Conservation (phyloP, 2,113 vertebrate genomes). For the Pachypanchax playfairii region DNA sequence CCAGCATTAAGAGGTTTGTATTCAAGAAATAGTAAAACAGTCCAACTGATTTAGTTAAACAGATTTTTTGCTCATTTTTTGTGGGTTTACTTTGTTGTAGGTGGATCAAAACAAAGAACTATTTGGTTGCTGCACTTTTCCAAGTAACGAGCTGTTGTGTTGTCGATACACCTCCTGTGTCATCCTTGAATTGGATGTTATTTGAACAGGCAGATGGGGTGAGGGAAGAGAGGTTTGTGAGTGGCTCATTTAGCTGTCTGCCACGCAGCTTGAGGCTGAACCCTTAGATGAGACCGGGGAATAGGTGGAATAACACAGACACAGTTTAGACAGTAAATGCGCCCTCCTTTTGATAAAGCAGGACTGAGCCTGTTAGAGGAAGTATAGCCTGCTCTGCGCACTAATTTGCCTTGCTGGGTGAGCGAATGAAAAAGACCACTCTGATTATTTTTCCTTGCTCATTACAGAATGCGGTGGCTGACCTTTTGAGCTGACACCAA, state of each 20-base stretch:
- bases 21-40: no score
- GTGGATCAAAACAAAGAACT: slow-evolving; percentile 10
- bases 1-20: no score
- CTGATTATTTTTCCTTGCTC: slow-evolving; percentile 40
- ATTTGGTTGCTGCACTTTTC: slow-evolving; percentile 24
- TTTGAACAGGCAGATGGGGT: slow-evolving; percentile 52
- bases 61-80: no score
- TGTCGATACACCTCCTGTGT: slow-evolving; percentile 26
- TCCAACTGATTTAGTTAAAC: no score
- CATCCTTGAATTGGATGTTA: slow-evolving; percentile 45
- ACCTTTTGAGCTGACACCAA: slow-evolving; percentile 40
- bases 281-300: slow-evolving; percentile 53
- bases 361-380: slow-evolving; percentile 20
- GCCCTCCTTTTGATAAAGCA: slow-evolving; percentile 26
- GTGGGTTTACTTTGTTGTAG: slow-evolving; percentile 8
- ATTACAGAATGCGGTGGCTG: slow-evolving; percentile 45
- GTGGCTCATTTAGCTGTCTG: slow-evolving; percentile 55
- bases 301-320: slow-evolving; percentile 56
- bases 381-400: slow-evolving; percentile 13
- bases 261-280: slow-evolving; percentile 55
- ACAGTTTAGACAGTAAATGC: slow-evolving; percentile 39
- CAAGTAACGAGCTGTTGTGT: slow-evolving; percentile 46
- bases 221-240: slow-evolving; percentile 19
- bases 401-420: slow-evolving; percentile 27
- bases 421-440: slow-evolving; percentile 14